Conservation (phyloP, 2,113 vertebrate genomes). For the Cranoglanis bouderius region DNA sequence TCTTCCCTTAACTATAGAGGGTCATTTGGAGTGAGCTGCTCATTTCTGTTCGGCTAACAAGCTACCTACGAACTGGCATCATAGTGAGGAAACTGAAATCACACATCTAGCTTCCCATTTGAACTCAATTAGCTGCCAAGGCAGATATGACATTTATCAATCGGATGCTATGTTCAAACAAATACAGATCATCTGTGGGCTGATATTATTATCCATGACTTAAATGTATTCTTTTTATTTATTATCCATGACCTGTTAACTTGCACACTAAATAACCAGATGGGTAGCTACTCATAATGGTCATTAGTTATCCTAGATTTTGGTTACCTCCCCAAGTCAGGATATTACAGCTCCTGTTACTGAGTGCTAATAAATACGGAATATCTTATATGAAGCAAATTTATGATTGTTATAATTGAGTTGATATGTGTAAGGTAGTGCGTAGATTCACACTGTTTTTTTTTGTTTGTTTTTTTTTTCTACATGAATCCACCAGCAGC, state of each 20-base stretch:
- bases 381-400: neutral
- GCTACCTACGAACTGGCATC: neutral
- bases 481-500: conserved; percentile 19
- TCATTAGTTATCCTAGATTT: neutral
- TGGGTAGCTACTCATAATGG: neutral
- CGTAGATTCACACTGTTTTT: neutral
- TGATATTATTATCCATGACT: neutral
- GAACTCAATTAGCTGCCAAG: neutral
- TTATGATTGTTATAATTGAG: neutral
- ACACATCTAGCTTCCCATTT: too few species aligned
- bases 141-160: neutral
- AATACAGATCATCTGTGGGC: neutral
- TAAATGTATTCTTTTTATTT: too few species aligned
- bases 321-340: neutral
- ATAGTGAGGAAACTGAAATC: neutral
- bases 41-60: neutral
- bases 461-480: conserved; percentile 2
- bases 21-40: neutral
- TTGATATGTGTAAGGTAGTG: neutral
- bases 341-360: neutral
- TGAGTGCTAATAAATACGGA: neutral
- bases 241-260: too few species aligned
- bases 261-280: neutral
- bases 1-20: neutral
- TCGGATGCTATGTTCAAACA: neutral